Base-by-base conservation (phyloP, 2,888 invertebrate genomes). In the Cephus sareptanus region DNA sequence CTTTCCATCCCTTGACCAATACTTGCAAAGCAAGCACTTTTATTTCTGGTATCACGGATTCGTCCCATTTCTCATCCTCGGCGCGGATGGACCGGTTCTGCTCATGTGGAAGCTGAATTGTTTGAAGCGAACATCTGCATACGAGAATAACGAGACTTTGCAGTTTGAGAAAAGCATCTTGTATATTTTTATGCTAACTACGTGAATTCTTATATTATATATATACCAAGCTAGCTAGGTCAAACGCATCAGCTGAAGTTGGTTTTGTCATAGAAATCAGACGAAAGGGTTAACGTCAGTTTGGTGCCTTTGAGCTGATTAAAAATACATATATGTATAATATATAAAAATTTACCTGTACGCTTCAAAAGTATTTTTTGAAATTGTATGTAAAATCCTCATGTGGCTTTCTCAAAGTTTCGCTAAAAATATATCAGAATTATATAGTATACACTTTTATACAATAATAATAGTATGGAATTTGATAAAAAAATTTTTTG, bases 1-100 rank as follows among this genome's bases (percentile, higher is more conserved):
- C 90, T 75, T 92, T 89, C 90, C 90, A 90, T 12, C 78, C 77
- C 23, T 81, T 79, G 23, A 83, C 87, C 77, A 91, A 82, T 6
- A 81, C 86, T 30, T 78, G 81, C 23, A 90, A 79, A 0, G 90
- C 87, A 12, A 89, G 85, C 31, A 80, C 82, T 79, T 85, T 87
- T 70, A 91, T 83, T 71, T 87, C 87, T 30, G 89, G 86, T 76
- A 88, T 76, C 74, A 83, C 78, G 11, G 34, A 73, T 31, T 84
- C 83, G 77, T 88, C 89, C 91, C 90, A 90, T 4, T 81, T 82
- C 73, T 81, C 83, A 76, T 89, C 82, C 82, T 90, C 90, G 33
- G 88, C 78, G 56, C 85, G 84, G 74, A 91, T 81, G 2, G 81
- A 85, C 40, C 90, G 86, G 2, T 77, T 76, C 13, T 77, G 78